Conservation (phyloP, 2,113 vertebrate genomes). For the Nyctereutes procyonoides region DNA sequence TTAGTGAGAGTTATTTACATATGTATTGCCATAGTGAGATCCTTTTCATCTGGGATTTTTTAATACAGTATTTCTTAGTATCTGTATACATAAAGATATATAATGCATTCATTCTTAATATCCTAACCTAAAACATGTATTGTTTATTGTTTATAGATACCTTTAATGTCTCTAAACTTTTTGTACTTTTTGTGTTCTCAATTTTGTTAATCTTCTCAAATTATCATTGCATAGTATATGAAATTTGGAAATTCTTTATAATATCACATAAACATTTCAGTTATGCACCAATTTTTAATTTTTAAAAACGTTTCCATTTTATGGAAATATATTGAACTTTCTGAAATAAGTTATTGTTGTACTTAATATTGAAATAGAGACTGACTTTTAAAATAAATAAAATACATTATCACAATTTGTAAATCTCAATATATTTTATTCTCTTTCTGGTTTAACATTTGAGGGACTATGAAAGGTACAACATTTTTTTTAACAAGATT, state of each 20-base stretch:
- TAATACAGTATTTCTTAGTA: not conserved
- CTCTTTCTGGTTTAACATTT: not conserved
- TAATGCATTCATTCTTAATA: not conserved
- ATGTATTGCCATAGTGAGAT: not conserved
- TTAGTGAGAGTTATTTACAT: not conserved
- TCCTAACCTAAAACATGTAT: not conserved
- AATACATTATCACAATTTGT: not conserved
- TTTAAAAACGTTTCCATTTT: not conserved
- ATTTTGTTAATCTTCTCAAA: not conserved
- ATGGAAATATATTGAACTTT: not conserved
- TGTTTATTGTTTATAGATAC: not conserved
- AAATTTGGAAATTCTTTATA: not conserved
- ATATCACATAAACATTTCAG: not conserved
- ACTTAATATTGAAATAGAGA: not conserved
- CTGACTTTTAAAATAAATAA: not conserved
- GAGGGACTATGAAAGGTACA: not conserved
- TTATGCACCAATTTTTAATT: not conserved
- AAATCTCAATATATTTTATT: not conserved
- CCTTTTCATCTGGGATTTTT: not conserved
- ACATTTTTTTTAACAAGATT: too few species aligned
- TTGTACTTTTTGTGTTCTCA: not conserved
- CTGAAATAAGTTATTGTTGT: not conserved
- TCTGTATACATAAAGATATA: not conserved
- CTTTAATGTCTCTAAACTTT: too few species aligned
- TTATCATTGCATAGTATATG: too few species aligned